Base-by-base conservation (phyloP, 2,888 invertebrate genomes). In the Allolobophora icterica region DNA sequence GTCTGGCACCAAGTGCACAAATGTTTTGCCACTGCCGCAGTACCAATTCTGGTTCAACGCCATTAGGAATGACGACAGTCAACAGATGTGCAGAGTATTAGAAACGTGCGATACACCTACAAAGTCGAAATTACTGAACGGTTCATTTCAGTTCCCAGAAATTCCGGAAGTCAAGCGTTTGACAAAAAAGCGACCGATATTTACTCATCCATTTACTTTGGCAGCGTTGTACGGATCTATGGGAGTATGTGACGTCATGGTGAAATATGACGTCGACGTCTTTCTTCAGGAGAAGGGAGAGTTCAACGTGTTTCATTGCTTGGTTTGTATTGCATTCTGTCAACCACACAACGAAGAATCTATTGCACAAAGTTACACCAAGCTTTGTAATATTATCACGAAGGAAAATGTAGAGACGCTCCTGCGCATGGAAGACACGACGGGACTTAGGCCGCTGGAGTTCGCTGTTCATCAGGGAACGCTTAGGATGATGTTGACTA, bases 261-360 rank as follows among this genome's bases (percentile, higher is more conserved):
- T 90, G 0, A 71, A 71, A 71, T 71, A 71, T 71, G 71, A 21
- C 24, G 90, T 71, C n/a, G 90, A 90, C 58, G 52, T 58, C 35
- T 38, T 35, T 34, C 8, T 19, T 15, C 19, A n/a, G 52, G 90
- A 90, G 45, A 52, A 34, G 5, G n/a, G 71, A n/a, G 34, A 34
- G 6, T 45, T 40, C 11, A 90, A 45, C 33, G 58, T 90, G 17
- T 34, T 90, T n/a, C 90, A 90, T 52, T 38, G 52, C 30, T 34
- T 90, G 19, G 35, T 71, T 19, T n/a, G n/a, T 34, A 38, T 90
- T 34, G 52, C 58, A 42, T 38, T 38, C 71, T 19, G 1, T 45
- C 38, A 90, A 58, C 90, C 90, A 71, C 21, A 90, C n/a, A 38
- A 38, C 34, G 83, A 90, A 71, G 58, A 52, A 24, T 13, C 33